Conservation (phyloP, 2,888 invertebrate species). For the Sepioteuthis lessoniana region DNA sequence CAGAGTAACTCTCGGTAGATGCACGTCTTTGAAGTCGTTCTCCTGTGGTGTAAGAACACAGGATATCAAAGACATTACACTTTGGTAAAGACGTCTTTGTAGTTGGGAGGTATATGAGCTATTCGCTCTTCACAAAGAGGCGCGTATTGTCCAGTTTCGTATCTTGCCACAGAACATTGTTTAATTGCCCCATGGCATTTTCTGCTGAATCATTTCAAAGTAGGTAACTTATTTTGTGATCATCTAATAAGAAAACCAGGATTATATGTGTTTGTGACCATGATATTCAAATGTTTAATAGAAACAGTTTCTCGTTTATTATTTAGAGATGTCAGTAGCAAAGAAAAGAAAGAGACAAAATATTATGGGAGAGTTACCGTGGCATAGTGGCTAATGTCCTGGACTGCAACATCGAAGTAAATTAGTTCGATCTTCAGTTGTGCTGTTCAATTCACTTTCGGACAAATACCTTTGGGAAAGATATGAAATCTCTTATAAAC, state of each 20-base stretch:
- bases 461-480: too few species aligned
- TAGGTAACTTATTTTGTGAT: neutral
- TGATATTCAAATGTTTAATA: neutral
- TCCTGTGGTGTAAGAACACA: neutral
- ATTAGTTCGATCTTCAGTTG: too few species aligned
- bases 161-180: neutral
- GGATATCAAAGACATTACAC: neutral
- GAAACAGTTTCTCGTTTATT: neutral
- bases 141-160: neutral
- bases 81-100: conserved; percentile 6
- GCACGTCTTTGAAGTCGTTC: neutral
- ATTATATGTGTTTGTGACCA: neutral
- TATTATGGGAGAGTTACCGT: too few species aligned
- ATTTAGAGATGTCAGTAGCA: neutral
- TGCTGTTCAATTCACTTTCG: too few species aligned
- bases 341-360: too few species aligned
- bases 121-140: neutral
- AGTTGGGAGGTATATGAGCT: neutral
- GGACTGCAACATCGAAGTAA: too few species aligned
- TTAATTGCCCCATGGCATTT: neutral
- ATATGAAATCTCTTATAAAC: too few species aligned
- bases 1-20: neutral
- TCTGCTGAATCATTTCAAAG: neutral
- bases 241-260: neutral
- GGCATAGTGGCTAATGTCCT: too few species aligned